Base-by-base conservation (phyloP, 2,113 vertebrate species). In the Lutjanus erythropterus region DNA sequence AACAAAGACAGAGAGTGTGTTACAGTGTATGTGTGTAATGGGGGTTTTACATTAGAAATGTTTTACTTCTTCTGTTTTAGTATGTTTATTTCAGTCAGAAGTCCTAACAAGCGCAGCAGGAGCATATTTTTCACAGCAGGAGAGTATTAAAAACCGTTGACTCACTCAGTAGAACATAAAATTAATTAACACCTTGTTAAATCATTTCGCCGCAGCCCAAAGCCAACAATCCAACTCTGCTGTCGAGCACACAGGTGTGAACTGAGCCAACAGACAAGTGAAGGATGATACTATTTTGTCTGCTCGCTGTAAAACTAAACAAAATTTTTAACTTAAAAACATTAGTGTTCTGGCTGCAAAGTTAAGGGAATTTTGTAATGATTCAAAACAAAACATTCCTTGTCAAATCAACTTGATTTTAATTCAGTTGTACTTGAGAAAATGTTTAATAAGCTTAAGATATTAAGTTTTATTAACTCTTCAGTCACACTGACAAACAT, bases 121-220 rank as follows among this genome's bases (percentile, higher is more conserved):
- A 29, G 7, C 7, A 2, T 41, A 31, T 74, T 53, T 60, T 14
- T 41, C 79, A n/a, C 78, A 33, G 55, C 62, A 33, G 47, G 58
- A 69, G n/a, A 68, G 44, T 27, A 56, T 72, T 31, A 69, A 62
- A 83, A 83, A 71, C 18, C 37, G 18, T 72, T 23, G 31, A 0
- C 62, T 65, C 42, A 70, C 49, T 27, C 15, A 6, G 71, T 21
- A 60, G 3, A 47, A 46, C 29, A 39, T 80, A 21, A 56, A 56
- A 31, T 41, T 9, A 33, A 69, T 58, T 46, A 75, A 50, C 55
- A 31, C 35, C 39, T 14, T 31, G 2, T 29, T 35, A 21, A 35
- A 52, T 55, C 23, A 53, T 21, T 41, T 3, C 23, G 16, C 49
- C 15, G 16, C 2, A 61, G 64, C 18, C 31, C 19, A 31, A 18